Conservation (phyloP, 2,113 vertebrate genomes). For the Centropus unirufus region DNA sequence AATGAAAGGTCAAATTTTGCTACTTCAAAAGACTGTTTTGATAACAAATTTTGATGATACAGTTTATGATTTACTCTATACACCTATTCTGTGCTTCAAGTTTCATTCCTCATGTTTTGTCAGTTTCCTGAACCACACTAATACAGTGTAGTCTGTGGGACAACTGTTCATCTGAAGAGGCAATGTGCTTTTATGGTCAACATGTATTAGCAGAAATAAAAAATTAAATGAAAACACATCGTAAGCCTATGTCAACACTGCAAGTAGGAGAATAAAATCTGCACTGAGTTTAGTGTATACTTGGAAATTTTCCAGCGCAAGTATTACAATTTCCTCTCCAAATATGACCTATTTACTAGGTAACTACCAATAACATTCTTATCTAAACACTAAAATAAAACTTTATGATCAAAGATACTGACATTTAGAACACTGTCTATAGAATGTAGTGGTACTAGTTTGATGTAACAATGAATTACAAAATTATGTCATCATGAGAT, state of each 20-base stretch:
- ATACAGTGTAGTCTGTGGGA: neutral
- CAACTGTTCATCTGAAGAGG: neutral
- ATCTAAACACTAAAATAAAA: neutral
- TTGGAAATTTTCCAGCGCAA: neutral
- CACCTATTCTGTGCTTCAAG: neutral
- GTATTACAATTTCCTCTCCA: neutral
- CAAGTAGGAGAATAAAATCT: neutral
- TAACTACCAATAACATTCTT: neutral
- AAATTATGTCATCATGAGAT: neutral
- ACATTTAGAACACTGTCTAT: neutral
- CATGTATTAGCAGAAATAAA: neutral
- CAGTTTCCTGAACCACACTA: neutral
- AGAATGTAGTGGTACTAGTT: neutral
- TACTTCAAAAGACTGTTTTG: neutral
- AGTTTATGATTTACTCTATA: neutral
- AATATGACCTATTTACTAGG: neutral
- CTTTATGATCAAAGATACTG: neutral
- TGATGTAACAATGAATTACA: neutral
- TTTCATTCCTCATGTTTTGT: neutral
- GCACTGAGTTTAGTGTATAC: neutral
- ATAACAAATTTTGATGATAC: neutral
- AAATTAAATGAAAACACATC: conserved; percentile 12
- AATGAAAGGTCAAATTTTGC: neutral
- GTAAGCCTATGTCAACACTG: conserved; percentile 5
- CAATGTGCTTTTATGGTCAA: neutral